Percentiles rank a stretch among this genome's conserved stretches.
phyloP scores from a whole-genome alignment of 2,888 invertebrate genomes.

The Tetramorium bicarinatum region DNA sequence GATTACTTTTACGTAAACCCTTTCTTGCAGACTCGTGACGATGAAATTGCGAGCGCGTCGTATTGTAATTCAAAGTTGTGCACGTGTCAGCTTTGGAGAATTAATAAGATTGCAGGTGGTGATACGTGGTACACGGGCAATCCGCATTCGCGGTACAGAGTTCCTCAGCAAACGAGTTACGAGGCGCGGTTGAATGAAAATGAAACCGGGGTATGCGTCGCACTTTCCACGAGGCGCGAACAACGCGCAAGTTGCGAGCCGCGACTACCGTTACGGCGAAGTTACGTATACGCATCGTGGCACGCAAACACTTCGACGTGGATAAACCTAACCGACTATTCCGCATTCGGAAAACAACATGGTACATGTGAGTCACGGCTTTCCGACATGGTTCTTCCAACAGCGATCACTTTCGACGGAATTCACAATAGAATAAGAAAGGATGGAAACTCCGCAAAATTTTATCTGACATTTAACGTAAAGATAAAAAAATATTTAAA shows the following conservation, averaged over 20 bases:
- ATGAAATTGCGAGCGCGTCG: background rate
- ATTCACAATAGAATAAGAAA: background rate
- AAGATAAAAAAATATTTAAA: background rate
- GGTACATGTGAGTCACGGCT: constrained; percentile 63
- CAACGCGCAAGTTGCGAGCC: constrained; percentile 13
- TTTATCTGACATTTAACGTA: background rate
- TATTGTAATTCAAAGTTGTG: background rate
- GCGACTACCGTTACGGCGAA: constrained; percentile 55
- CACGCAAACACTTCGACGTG: constrained; percentile 32
- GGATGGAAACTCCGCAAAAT: background rate
- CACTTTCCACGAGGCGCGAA: constrained; percentile 64
- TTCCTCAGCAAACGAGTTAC: constrained; percentile 37
- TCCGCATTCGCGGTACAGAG: background rate
- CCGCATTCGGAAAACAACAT: constrained; percentile 66
- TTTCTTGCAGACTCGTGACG: background rate
- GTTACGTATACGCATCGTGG: constrained; percentile 23
- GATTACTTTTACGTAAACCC: background rate
- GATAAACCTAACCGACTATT: constrained; percentile 61
- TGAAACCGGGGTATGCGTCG: constrained; percentile 60
- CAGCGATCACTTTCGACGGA: constrained; percentile 58
- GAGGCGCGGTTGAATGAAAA: constrained; percentile 62
- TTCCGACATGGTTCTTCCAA: constrained; percentile 33
- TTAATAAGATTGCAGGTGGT: background rate
- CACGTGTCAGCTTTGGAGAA: background rate
- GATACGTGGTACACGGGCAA: background rate